These are phyloP conservation scores for Scyliorhinus canicula DNA, from an alignment of 2,797 vertebrate genomes.

Conservation along the genomic window DNA sequence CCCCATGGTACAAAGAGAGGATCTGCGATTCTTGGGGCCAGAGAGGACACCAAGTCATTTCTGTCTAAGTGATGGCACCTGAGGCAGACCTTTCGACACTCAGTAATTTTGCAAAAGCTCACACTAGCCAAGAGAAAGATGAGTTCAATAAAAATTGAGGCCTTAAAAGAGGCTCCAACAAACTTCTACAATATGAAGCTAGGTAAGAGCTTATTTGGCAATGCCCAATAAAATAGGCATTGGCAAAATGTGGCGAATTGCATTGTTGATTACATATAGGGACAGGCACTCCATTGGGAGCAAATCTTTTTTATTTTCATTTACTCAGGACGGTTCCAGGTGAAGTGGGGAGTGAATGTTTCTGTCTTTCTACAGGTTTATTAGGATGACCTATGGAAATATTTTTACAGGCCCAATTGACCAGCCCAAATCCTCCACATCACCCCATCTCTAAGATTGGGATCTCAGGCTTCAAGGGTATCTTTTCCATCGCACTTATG, in stretches of 20 bases:
- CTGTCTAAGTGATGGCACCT: background rate
- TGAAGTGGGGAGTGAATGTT: background rate
- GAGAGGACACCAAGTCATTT: background rate
- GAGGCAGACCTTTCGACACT: background rate
- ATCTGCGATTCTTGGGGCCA: background rate
- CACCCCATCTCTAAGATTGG: background rate
- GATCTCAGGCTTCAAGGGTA: background rate
- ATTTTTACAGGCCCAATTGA: background rate
- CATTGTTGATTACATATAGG: background rate
- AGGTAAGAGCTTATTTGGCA: background rate
- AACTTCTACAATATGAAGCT: background rate
- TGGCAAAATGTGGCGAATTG: background rate
- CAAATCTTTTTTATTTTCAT: background rate
- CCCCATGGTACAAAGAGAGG: background rate
- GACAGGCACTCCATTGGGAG: background rate
- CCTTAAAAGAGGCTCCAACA: background rate
- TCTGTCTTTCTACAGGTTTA: background rate
- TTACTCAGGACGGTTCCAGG: background rate
- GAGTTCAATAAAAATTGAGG: background rate
- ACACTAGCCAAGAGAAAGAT: background rate
- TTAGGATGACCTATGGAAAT: background rate
- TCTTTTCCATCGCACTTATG: background rate
- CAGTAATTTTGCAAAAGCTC: background rate
- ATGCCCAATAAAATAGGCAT: background rate
- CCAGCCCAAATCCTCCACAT: background rate